phyloP scores from a whole-genome alignment of 1,140 invertebrate species.

The Dendroctonus valens region DNA sequence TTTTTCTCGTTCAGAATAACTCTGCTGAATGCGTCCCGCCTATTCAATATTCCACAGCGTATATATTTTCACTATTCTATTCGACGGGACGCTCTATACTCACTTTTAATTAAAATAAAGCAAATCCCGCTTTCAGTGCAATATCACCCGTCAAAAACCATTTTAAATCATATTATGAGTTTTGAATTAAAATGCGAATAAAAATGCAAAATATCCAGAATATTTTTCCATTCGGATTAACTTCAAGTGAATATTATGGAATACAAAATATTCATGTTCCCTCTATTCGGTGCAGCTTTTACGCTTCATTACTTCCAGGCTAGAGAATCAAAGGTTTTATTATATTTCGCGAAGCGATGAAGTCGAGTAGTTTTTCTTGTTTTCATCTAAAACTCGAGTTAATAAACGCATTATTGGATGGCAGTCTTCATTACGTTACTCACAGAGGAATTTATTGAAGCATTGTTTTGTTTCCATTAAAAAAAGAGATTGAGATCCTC shows the following conservation, averaged over 20 bases:
- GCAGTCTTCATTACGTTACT: not conserved
- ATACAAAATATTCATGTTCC: conserved; percentile 24
- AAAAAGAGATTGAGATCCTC: too few species aligned
- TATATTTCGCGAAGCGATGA: conserved; percentile 1
- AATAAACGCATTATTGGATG: not conserved
- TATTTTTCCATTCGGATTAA: conserved; percentile 22
- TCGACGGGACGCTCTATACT: too few species aligned
- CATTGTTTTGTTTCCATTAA: too few species aligned
- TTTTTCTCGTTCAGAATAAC: too few species aligned
- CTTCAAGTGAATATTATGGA: conserved; percentile 19
- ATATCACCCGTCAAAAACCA: conserved; percentile 1
- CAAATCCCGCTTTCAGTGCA: not conserved
- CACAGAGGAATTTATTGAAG: too few species aligned
- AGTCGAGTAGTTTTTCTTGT: conserved; percentile 3
- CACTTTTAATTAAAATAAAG: not conserved
- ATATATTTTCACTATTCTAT: too few species aligned
- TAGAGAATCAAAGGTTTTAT: conserved; percentile 17
- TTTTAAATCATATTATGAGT: conserved; percentile 16
- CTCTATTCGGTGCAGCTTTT: conserved; percentile 18
- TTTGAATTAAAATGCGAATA: conserved; percentile 15
- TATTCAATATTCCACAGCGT: too few species aligned
- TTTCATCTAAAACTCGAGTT: not conserved
- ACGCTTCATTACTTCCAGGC: conserved; percentile 14
- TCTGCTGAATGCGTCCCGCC: too few species aligned
- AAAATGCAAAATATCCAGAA: conserved; percentile 20